Evolutionary conservation across 1,140 invertebrate genomes (phyloP).

Genomic region (Drosophila navojoa): DNA sequence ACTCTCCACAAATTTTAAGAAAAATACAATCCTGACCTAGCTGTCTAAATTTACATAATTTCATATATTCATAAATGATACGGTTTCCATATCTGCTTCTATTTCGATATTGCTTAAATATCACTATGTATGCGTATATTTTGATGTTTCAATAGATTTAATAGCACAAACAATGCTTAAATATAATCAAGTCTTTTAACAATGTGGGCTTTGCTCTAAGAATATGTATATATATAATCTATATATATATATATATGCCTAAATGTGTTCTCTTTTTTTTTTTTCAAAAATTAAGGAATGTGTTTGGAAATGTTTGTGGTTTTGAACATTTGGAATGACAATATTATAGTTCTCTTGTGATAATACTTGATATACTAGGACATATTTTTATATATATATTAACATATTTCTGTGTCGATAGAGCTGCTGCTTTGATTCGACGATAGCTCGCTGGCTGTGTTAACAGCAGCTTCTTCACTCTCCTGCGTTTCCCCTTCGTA

Average conservation of each 20-base stretch:
- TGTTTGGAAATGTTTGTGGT: constrained; percentile 62
- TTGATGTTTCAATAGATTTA: constrained; percentile 50
- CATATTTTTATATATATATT: background rate
- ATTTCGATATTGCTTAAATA: constrained; percentile 47
- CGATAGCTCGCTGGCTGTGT: constrained; percentile 1
- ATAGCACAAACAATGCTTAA: constrained; percentile 65
- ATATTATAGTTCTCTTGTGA: constrained; percentile 31
- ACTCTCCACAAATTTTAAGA: too few relatives aligned
- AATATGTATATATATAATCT: constrained; percentile 45
- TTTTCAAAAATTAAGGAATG: constrained; percentile 65
- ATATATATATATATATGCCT: constrained; percentile 8
- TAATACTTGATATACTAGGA: constrained; percentile 61
- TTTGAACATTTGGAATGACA: constrained; percentile 37
- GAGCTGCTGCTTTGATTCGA: constrained; percentile 12
- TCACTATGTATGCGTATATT: constrained; percentile 31
- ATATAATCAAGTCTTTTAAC: constrained; percentile 79
- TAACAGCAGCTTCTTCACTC: constrained; percentile 25
- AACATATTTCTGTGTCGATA: constrained; percentile 37
- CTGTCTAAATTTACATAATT: background rate
- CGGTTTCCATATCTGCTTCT: constrained; percentile 19
- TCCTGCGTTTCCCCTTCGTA: constrained; percentile 16
- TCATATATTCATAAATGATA: constrained; percentile 7
- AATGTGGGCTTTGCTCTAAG: constrained; percentile 67
- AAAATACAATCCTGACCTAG: too few relatives aligned
- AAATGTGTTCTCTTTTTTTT: constrained; percentile 11